Evolutionary conservation across 2,888 invertebrate genomes (phyloP).

Genomic region (Xestia c-nigrum): DNA sequence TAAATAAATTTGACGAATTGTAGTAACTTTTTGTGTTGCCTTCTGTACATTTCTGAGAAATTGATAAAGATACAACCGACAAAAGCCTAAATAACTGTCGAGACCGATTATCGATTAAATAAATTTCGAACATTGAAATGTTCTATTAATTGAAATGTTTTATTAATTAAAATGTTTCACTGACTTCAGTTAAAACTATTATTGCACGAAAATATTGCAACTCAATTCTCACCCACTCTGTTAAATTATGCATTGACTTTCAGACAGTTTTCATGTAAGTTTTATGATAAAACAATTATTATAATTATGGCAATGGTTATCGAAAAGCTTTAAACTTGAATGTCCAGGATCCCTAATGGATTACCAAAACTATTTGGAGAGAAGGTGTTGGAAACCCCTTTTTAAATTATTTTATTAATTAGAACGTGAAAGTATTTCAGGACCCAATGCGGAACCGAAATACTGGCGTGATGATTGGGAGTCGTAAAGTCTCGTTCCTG

Average conservation of each 20-base stretch:
- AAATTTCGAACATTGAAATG: neutral
- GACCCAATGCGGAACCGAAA: no score
- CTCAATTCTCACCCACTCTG: neutral
- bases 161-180: neutral
- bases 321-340: neutral
- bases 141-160: constrained; percentile 8
- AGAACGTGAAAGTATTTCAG: neutral
- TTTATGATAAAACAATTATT: neutral
- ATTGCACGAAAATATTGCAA: constrained; percentile 4
- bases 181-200: neutral
- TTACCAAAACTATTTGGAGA: neutral
- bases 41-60: neutral
- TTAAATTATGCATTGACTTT: constrained; percentile 1
- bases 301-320: neutral
- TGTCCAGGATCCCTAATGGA: neutral
- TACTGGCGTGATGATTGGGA: no score
- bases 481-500: no score
- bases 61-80: constrained; percentile 3
- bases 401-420: neutral
- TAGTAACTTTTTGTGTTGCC: no score
- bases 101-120: neutral
- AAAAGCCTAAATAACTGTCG: neutral
- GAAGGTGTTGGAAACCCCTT: neutral
- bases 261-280: neutral
- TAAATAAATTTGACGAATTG: no score